Evolutionary conservation across 2,888 invertebrate species (phyloP).

Genomic region (Anticlea derivata): DNA sequence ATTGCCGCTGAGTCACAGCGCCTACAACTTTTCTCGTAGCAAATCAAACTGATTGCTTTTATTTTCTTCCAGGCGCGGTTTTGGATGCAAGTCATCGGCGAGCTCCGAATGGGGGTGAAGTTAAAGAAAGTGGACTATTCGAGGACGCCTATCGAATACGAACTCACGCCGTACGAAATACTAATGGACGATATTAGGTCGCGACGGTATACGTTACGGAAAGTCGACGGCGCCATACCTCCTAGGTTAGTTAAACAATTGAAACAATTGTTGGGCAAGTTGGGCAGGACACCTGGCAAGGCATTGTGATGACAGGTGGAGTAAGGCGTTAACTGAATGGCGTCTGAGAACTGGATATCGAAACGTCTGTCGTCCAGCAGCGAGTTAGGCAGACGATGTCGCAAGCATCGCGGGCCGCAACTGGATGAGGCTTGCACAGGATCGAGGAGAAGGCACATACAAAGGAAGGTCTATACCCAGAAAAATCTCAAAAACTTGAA

Average conservation of each 20-base stretch:
- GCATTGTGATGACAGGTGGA: too few relatives aligned
- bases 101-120: slow-evolving; percentile 95
- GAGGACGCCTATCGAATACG: slow-evolving; percentile 93
- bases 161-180: slow-evolving; percentile 97
- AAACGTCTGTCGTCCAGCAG: too few relatives aligned
- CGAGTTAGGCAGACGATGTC: too few relatives aligned
- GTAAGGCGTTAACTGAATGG: too few relatives aligned
- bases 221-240: slow-evolving; percentile 91
- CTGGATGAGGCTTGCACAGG: too few relatives aligned
- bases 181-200: slow-evolving; percentile 98
- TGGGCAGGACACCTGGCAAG: too few relatives aligned
- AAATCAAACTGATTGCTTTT: slow-evolving; percentile 39
- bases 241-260: slow-evolving; percentile 77
- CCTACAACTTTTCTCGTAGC: slow-evolving; percentile 42
- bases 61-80: slow-evolving; percentile 90
- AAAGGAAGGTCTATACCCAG: too few relatives aligned
- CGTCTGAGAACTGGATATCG: too few relatives aligned
- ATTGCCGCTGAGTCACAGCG: neutral
- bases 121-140: slow-evolving; percentile 93
- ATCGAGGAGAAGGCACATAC: too few relatives aligned
- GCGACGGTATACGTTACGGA: slow-evolving; percentile 94
- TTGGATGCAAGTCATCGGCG: slow-evolving; percentile 97
- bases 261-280: too few relatives aligned
- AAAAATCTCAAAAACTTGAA: too few relatives aligned
- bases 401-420: too few relatives aligned